Base-by-base conservation (phyloP, 2,113 vertebrate genomes). In the Callipepla squamata region DNA sequence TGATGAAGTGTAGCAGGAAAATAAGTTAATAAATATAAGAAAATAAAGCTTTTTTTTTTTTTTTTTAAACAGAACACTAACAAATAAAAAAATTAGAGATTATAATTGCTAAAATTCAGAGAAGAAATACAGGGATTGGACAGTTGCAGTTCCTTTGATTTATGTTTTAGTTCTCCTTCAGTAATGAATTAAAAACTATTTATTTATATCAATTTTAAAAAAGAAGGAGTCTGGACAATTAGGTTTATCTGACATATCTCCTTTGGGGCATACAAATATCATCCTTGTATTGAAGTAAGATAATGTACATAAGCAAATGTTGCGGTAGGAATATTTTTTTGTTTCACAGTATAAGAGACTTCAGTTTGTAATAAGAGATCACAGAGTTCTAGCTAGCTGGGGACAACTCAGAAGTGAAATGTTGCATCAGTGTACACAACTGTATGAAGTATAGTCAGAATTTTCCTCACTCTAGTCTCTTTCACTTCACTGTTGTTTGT, bases 391-490 rank as follows among this genome's bases (percentile, higher is more conserved):
- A 80, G n/a, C 58, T 86, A 80, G 66, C 34, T 22, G n/a, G 63
- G 51, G 42, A 50, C 30, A 70, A 50, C 55, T 25, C 76, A 62
- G 48, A 91, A 36, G 15, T 40, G 80, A 79, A 93, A 10, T 6
- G 34, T 58, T 53, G 5, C 28, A 55, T 70, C 65, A 45, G 3
- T 19, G 38, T 14, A 78, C 11, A 67, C 0, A 0, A 7, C n/a
- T 19, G 34, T 44, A 25, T 7, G 68, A 48, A 78, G 7, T 11
- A 44, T 44, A 34, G 25, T 85, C 58, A 76, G 65, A 63, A 4
- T 10, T 55, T 61, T 87, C 34, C 45, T 62, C 38, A 23, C 15
- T 48, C 55, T 62, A 62, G 30, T 51, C 69, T 55, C 11, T 34
- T 51, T 4, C 11, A 79, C 38, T 34, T 87, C 32, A 21, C 8